Base-by-base conservation (phyloP, 2,888 invertebrate species). In the Melipona bicolor region DNA sequence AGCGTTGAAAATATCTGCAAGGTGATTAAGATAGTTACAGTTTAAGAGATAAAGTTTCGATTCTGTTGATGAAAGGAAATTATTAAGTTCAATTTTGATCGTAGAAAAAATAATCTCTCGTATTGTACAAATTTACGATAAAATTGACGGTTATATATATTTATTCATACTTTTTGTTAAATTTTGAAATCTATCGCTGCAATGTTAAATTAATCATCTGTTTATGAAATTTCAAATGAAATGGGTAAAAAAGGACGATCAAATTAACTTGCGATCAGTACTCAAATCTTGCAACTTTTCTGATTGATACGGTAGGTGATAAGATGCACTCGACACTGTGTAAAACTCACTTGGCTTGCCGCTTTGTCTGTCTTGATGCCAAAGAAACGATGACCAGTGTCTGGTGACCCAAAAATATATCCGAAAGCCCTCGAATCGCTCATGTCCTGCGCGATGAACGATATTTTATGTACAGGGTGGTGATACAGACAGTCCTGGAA, bases 291-390 rank as follows among this genome's bases (percentile, higher is more conserved):
- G 17, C 9, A 19, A 5, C 2, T 36, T 13, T 17, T 21, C 19
- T 5, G 0, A 64, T 21, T 21, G 21, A 11, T 13, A 4, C 5
- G 21, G 36, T 4, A 36, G 2, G 5, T 6, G 17, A n/a, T n/a
- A 17, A 65, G 17, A 15, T 19, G 4, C 1, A 5, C 11, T 36
- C 4, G 2, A 15, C 21, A 32, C 24, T 17, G 43, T 50, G 19
- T 3, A 32, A 36, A 32, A 95, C 94, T 95, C 95, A 97, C 98
- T 96, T 97, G 98, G 95, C 97, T 98, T 92, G 99, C 99, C 88
- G 98, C 98, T 95, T 99, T 99, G 95, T 99, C 99, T 91, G 99
- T 99, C 96, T 99, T 99, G 93, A 99, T 99, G 83, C 99, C 99
- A 95, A 99, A 99, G 96, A 99, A 99, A 87, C 99, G 96, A 95